phyloP scores from a whole-genome alignment of 2,888 invertebrate species.

The Scaptomyza tumidula region DNA sequence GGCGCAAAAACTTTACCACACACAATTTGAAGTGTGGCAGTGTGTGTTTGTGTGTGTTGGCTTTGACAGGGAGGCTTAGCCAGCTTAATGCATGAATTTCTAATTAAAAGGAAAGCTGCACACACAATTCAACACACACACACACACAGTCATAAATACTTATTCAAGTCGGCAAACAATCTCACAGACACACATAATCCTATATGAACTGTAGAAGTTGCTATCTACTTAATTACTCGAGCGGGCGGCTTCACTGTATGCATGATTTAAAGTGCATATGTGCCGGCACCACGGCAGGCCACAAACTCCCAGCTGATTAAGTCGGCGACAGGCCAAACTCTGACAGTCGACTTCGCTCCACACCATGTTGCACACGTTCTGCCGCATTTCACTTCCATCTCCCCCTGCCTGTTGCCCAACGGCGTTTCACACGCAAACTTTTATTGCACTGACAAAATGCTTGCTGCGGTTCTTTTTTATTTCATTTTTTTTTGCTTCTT shows the following conservation, averaged over 20 bases:
- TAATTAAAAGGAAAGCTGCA: conserved; percentile 63
- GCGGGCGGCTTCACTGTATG: conserved; percentile 51
- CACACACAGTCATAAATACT: conserved; percentile 53
- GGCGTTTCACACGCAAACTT: conserved; percentile 78
- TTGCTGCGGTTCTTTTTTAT: conserved; percentile 53
- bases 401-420: conserved; percentile 28
- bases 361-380: not conserved
- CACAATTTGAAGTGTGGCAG: conserved; percentile 3
- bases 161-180: conserved; percentile 39
- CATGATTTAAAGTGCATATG: conserved; percentile 78
- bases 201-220: conserved; percentile 33
- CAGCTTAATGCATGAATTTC: conserved; percentile 60
- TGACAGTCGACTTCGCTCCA: conserved; percentile 9
- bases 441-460: conserved; percentile 78
- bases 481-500: conserved; percentile 28
- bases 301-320: conserved; percentile 72
- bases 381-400: not conserved
- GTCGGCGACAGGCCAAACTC: conserved; percentile 55
- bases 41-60: not conserved
- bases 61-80: conserved; percentile 29
- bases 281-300: conserved; percentile 32
- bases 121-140: conserved; percentile 8
- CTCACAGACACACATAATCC: conserved; percentile 18
- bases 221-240: conserved; percentile 77
- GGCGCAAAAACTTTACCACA: conserved; percentile 8